These are phyloP conservation scores for Cyphomyrmex costatus DNA, from an alignment of 1,140 invertebrate genomes.

Conservation along the genomic window DNA sequence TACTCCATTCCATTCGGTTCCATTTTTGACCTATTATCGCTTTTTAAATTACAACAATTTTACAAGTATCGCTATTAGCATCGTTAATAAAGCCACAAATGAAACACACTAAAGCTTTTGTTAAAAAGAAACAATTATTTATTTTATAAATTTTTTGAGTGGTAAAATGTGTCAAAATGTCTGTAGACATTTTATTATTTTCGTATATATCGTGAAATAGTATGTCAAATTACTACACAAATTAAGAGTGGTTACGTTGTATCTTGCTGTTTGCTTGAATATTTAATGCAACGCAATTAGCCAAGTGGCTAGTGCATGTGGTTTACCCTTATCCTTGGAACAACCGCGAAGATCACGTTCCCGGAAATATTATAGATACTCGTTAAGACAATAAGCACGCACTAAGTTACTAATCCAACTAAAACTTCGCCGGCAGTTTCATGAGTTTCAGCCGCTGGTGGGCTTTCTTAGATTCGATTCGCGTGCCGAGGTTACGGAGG, in stretches of 20 bases:
- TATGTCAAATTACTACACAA: background rate
- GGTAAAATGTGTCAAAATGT: background rate
- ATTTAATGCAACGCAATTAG: slow-evolving; percentile 36
- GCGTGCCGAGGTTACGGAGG: slow-evolving; percentile 75
- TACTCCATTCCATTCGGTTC: slow-evolving; percentile 8
- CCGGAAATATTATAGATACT: slow-evolving; percentile 50
- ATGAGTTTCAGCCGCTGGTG: slow-evolving; percentile 53
- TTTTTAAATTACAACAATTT: slow-evolving; percentile 5
- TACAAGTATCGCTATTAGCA: background rate
- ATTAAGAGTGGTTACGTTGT: background rate
- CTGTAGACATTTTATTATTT: background rate
- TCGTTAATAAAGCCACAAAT: background rate
- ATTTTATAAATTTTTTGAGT: background rate
- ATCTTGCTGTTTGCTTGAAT: background rate
- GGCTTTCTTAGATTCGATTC: slow-evolving; percentile 80
- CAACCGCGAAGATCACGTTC: slow-evolving; percentile 38
- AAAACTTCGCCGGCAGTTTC: slow-evolving; percentile 63
- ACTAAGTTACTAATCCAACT: slow-evolving; percentile 59
- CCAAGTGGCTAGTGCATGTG: slow-evolving; percentile 25
- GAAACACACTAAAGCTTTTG: background rate
- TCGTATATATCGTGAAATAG: background rate
- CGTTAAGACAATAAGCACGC: slow-evolving; percentile 51
- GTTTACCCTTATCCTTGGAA: slow-evolving; percentile 34
- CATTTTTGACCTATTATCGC: slow-evolving; percentile 19
- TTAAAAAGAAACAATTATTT: background rate